Conservation (phyloP, 2,113 vertebrate species). For the Corapipo altera region DNA sequence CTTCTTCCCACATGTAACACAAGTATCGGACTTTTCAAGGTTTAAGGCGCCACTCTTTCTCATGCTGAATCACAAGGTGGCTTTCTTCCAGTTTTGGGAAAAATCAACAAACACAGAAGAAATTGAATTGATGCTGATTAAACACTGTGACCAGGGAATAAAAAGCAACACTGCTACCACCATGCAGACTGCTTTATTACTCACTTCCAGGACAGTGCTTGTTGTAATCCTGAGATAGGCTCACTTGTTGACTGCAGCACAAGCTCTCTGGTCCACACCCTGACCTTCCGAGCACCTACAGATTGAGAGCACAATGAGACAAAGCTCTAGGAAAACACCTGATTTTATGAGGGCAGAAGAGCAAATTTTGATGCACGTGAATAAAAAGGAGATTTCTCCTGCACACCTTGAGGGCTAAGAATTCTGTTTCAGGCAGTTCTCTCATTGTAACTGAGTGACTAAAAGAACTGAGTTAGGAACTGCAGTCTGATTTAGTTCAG, state of each 20-base stretch:
- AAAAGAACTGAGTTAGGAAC: background rate
- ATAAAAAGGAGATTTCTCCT: background rate
- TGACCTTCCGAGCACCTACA: slow-evolving; percentile 81
- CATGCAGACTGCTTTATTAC: slow-evolving; percentile 22
- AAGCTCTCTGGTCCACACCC: slow-evolving; percentile 89
- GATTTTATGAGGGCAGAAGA: background rate
- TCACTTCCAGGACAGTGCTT: slow-evolving; percentile 92
- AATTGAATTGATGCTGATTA: background rate
- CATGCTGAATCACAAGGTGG: background rate
- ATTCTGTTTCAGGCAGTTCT: background rate
- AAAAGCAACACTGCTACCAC: background rate
- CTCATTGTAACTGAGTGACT: background rate
- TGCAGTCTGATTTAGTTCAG: background rate
- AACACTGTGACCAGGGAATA: background rate
- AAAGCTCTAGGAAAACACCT: background rate
- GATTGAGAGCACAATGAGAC: background rate
- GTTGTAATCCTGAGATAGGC: slow-evolving; percentile 85
- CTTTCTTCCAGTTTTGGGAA: background rate
- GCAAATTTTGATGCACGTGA: background rate
- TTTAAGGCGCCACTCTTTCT: background rate
- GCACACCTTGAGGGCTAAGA: background rate
- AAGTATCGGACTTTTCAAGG: background rate
- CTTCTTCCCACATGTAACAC: background rate
- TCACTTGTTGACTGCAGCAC: slow-evolving; percentile 94
- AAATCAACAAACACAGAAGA: background rate